phyloP scores from a whole-genome alignment of 2,888 invertebrate species.

The Agrochola circellaris region DNA sequence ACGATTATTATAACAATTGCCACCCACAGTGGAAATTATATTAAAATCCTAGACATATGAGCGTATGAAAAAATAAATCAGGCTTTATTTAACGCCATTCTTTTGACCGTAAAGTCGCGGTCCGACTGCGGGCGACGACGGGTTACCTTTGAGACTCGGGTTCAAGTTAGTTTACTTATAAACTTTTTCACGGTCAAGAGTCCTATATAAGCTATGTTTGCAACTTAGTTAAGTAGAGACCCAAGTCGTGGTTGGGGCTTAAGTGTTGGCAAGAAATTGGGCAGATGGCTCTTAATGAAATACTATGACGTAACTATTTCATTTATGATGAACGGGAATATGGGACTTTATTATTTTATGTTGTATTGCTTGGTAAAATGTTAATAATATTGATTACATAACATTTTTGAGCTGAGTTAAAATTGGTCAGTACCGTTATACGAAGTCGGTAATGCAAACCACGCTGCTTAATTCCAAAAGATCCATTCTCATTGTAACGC shows the following conservation, averaged over 20 bases:
- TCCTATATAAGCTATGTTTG: conserved; percentile 42
- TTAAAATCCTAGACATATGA: conserved; percentile 45
- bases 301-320: conserved; percentile 34
- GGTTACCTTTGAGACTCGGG: conserved; percentile 33
- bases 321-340: conserved; percentile 11
- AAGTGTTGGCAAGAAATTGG: conserved; percentile 40
- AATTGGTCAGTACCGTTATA: background rate
- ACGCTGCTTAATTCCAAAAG: conserved; percentile 28
- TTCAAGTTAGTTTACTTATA: conserved; percentile 53
- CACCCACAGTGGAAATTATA: conserved; percentile 43
- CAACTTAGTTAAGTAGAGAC: conserved; percentile 40
- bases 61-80: conserved; percentile 63
- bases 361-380: background rate
- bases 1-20: conserved; percentile 44
- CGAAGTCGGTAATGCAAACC: conserved; percentile 5
- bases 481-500: conserved; percentile 30
- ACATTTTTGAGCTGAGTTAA: background rate
- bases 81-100: conserved; percentile 60
- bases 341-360: background rate
- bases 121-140: conserved; percentile 47
- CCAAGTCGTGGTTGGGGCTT: conserved; percentile 34
- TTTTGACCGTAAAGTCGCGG: conserved; percentile 60
- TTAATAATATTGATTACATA: background rate
- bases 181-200: conserved; percentile 62
- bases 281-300: conserved; percentile 39